Base-by-base conservation (phyloP, 1,140 invertebrate genomes). In the Eupeodes corollae region DNA sequence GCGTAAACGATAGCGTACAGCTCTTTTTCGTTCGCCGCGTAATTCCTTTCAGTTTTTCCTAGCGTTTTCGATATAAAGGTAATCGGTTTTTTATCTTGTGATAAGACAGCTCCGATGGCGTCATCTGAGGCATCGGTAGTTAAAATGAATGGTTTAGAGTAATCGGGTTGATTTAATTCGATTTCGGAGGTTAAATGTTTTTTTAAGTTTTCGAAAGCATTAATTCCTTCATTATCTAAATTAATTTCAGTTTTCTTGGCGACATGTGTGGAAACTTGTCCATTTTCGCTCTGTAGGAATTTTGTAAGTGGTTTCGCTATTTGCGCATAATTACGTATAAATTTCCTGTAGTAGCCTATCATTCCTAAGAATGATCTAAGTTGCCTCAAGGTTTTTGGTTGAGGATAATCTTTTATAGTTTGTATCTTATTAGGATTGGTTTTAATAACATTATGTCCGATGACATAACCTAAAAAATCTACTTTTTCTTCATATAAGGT, bases 151-250 rank as follows among this genome's bases (percentile, higher is more conserved):
- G 51, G 49, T 46, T 59, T 54, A 5, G 42, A 41, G 43, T 66
- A 69, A 45, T 70, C 56, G 2, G 61, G 60, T 35, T 57, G 63
- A 1, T 53, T 52, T 46, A 58, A 52, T 35, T 73, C 49, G 37
- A 74, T 50, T 9, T 62, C n/a, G n/a, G 64, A 30, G 65, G 54
- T 44, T 26, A 49, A 18, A 19, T 16, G 45, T 40, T 3, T 50
- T 48, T 63, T 65, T 14, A 61, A 14, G 13, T 56, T 52, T 9
- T 50, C 35, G 45, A 68, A 59, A 12, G 57, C 57, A 6, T 49
- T n/a, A 34, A 53, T 37, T 34, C 54, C 56, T 14, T 51, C 40
- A 21, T 50, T 16, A 11, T 55, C 44, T 53, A 70, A 34, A 49
- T 14, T 32, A 50, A 67, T 45, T 50, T 48, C 47, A 35, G 54